Base-by-base conservation (phyloP, 2,113 vertebrate genomes). In the Tichodroma muraria region DNA sequence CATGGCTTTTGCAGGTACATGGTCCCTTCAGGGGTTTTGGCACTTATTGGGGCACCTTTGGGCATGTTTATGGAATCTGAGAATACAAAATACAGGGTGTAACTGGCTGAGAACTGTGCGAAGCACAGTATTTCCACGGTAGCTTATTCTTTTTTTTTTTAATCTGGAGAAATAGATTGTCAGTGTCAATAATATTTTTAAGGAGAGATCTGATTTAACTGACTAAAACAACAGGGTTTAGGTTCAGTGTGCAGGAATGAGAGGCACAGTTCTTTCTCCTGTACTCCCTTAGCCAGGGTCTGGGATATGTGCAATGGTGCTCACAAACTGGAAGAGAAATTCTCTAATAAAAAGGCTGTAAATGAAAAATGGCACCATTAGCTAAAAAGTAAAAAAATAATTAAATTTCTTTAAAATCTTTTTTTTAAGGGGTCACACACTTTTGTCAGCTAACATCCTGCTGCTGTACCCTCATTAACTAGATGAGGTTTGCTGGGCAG, bases 1-100 rank as follows among this genome's bases (percentile, higher is more conserved):
- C 97, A 98, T 99, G 98, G 98, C 98, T 9, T 99, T 99, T 77
- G 98, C 98, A 92, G 98, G 98, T 99, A 91, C 1, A 1, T 4
- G 15, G 33, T n/a, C 20, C 24, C 37, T 38, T 4, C 11, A 1
- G 70, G n/a, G 56, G 0, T 2, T 30, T 4, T 30, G 38, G 27
- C 24, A 23, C 5, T 53, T 66, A 3, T 0, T 71, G 52, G 53
- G 73, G 28, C 52, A 76, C 72, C 44, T 64, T 8, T 35, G 54
- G 76, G 50, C 6, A 4, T 18, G 15, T 33, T 47, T 33, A 1
- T n/a, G 40, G 70, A 30, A 35, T 10, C 22, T 49, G 53, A 69
- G 42, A 81, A 53, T 8, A 5, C 28, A 42, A 42, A 73, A 45
- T 57, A 12, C 6, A 27, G 17, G 11, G 8, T 9, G 1, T 28